Base-by-base conservation (phyloP, 1,140 invertebrate genomes). In the Euura lappo region DNA sequence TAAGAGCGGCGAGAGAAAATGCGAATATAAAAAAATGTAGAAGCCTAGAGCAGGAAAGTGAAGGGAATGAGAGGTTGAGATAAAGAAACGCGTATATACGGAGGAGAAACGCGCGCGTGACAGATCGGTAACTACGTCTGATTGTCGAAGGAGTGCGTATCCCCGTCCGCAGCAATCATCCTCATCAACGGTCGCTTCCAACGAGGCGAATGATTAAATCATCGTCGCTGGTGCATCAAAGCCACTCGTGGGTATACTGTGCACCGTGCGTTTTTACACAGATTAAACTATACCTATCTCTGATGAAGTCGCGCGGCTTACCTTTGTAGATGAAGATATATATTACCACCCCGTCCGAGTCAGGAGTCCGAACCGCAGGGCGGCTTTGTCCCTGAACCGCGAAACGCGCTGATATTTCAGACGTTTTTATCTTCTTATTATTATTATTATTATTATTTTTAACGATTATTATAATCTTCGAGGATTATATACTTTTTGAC, bases 141-240 rank as follows among this genome's bases (percentile, higher is more conserved):
- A 68, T 44, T 68, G 66, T 44, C 66, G 7, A 4, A 44, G 13
- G 66, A 68, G 13, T 68, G 8, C 28, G 28, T 42, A 44, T 42
- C 28, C 8, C 13, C 8, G 13, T 68, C 66, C 66, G 8, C 66
- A 28, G 66, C 66, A 44, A 44, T 68, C 44, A 28, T 28, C 66
- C 51, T 60, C 51, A 44, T 68, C 28, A 28, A 42, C 66, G 8
- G 13, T 68, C 66, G 66, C 28, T 68, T 68, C 66, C 66, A 68
- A 68, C 66, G 44, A 42, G 66, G 13, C 28, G 28, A 68, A 68
- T 68, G 66, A 68, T 68, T 68, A 68, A 68, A 68, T 68, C 66
- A 68, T 68, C 66, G 66, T 44, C 13, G 44, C 44, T 68, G 8
- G 28, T 42, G 13, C 66, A 44, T 42, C 28, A 28, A 68, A 68